A percentile compares a stretch with the other conserved stretches of the same genome.
Conservation (phyloP, 2,113 vertebrate genomes). For the Perca schrenkii region DNA sequence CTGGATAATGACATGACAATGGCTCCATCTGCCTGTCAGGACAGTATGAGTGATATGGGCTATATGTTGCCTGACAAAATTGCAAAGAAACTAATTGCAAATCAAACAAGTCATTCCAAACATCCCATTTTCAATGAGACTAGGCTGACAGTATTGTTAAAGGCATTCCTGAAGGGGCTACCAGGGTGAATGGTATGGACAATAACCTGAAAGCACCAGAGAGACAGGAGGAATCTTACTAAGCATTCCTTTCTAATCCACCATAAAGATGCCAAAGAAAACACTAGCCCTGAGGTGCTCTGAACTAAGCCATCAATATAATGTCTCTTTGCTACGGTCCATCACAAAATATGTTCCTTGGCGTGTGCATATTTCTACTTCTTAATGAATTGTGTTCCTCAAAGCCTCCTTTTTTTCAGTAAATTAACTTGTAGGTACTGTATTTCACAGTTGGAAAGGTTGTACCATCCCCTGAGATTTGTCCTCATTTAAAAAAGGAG, state of each 20-base stretch:
- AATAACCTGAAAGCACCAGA: slow-evolving; percentile 76
- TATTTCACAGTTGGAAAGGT: slow-evolving; percentile 1
- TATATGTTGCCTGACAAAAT: slow-evolving; percentile 50
- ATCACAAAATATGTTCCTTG: slow-evolving; percentile 43
- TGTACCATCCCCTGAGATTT: neutral
- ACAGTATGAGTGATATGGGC: slow-evolving; percentile 52
- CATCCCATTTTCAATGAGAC: slow-evolving; percentile 61
- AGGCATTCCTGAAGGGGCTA: slow-evolving; percentile 78
- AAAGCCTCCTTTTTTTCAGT: neutral
- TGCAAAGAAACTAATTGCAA: slow-evolving; percentile 68
- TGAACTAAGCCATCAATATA: slow-evolving; percentile 72
- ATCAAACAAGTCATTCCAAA: slow-evolving; percentile 75
- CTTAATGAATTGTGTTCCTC: neutral
- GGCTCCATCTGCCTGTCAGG: slow-evolving; percentile 61
- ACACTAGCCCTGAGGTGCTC: slow-evolving; percentile 72
- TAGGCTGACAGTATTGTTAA: slow-evolving; percentile 68
- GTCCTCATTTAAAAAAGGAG: neutral
- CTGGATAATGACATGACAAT: slow-evolving; percentile 50
- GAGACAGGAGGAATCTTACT: slow-evolving; percentile 77
- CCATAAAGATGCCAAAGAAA: slow-evolving; percentile 79
- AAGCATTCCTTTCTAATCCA: slow-evolving; percentile 85
- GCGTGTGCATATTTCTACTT: slow-evolving; percentile 23
- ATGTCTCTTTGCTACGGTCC: slow-evolving; percentile 62
- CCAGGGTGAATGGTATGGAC: slow-evolving; percentile 73
- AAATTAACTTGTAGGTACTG: neutral